Evolutionary conservation across 2,888 invertebrate genomes (phyloP).

Genomic region (Phortica magna): DNA sequence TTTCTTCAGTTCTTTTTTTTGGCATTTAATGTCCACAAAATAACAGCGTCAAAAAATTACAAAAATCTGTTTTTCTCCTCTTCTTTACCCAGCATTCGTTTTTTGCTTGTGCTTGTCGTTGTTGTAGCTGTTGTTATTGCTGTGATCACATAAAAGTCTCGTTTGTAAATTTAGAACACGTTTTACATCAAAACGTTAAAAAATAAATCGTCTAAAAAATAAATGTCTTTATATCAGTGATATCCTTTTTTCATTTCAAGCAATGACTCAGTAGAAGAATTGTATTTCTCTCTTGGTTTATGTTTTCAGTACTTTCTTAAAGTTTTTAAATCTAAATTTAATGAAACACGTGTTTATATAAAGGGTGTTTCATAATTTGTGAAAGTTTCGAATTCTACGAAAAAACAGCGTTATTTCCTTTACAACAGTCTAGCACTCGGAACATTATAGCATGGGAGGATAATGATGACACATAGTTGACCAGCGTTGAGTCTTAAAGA

Average conservation of each 20-base stretch:
- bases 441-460: too few relatives aligned
- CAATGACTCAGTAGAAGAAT: constrained; percentile 1
- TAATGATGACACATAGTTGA: too few relatives aligned
- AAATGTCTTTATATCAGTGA: neutral
- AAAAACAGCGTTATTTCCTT: too few relatives aligned
- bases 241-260: constrained; percentile 14
- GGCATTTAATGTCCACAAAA: neutral
- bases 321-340: neutral
- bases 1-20: neutral
- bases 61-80: neutral
- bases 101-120: neutral
- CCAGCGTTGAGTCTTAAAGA: too few relatives aligned
- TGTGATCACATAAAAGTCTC: neutral
- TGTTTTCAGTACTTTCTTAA: neutral
- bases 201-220: neutral
- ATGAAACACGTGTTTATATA: too few relatives aligned
- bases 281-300: neutral
- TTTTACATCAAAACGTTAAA: neutral
- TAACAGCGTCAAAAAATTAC: neutral
- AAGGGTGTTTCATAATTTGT: too few relatives aligned
- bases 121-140: neutral
- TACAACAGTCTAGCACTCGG: too few relatives aligned
- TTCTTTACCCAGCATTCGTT: too few relatives aligned
- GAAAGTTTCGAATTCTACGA: too few relatives aligned
- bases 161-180: constrained; percentile 18